These are phyloP conservation scores for Crax fasciolata DNA, from an alignment of 2,797 vertebrate genomes.

Conservation along the genomic window DNA sequence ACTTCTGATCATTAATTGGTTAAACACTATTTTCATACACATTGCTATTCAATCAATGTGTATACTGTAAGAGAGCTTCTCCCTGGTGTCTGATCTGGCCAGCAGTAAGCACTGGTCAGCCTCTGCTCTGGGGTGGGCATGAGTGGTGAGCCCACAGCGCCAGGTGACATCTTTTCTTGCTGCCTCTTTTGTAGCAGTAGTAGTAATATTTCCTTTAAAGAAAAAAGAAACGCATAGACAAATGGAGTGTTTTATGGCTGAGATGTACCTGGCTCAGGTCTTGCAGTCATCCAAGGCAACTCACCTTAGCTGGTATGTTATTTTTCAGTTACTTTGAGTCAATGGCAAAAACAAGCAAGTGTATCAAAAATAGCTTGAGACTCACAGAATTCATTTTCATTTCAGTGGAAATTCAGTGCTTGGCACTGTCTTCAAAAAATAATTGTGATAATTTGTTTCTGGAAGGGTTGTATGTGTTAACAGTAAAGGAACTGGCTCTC, in stretches of 20 bases:
- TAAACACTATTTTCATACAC: neutral
- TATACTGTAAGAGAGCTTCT: neutral
- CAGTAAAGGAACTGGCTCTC: neutral
- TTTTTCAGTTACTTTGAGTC: neutral
- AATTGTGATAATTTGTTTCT: slow-evolving; percentile 14
- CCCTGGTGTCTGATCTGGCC: neutral
- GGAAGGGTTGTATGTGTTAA: slow-evolving; percentile 12
- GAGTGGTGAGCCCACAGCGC: neutral
- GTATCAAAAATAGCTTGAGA: neutral
- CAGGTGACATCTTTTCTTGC: neutral
- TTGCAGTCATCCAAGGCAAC: neutral
- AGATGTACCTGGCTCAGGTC: neutral
- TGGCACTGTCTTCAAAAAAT: slow-evolving; percentile 1
- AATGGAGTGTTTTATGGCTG: neutral
- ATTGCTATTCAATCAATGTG: neutral
- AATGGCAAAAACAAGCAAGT: neutral
- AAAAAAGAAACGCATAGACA: neutral
- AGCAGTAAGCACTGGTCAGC: neutral
- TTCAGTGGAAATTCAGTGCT: neutral
- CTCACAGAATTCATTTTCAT: neutral
- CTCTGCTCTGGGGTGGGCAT: neutral
- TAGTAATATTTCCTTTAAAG: neutral
- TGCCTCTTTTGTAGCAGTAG: neutral
- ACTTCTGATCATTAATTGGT: neutral
- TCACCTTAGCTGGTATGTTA: neutral